A percentile compares a stretch with the other conserved stretches of the same genome.
Evolutionary conservation across 2,888 invertebrate species (phyloP).

Genomic region (Drosophila pullipes): DNA sequence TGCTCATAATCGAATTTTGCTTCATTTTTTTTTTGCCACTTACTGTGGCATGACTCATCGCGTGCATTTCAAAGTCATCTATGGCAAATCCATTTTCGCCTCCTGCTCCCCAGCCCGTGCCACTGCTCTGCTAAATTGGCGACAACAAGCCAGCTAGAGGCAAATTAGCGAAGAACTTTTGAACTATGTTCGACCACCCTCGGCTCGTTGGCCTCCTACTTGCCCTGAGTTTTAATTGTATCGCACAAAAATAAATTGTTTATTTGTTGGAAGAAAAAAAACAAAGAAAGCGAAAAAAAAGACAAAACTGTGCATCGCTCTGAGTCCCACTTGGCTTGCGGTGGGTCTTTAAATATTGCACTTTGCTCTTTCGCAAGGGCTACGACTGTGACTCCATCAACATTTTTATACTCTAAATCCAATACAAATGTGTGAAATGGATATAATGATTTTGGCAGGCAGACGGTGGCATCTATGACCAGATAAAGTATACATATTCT

Average conservation of each 20-base stretch:
- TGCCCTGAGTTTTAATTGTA: constrained; percentile 51
- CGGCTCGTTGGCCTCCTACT: constrained; percentile 68
- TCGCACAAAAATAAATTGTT: constrained; percentile 66
- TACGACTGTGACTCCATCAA: neutral
- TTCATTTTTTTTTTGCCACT: constrained; percentile 10
- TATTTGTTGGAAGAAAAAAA: constrained; percentile 50
- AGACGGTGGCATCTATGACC: neutral
- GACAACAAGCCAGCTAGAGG: constrained; percentile 27
- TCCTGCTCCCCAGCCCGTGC: constrained; percentile 6
- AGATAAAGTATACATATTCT: neutral
- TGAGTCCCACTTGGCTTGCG: constrained; percentile 36
- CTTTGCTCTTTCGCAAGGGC: constrained; percentile 22
- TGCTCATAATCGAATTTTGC: constrained; percentile 52
- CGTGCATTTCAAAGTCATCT: constrained; percentile 55
- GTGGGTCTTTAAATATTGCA: constrained; percentile 53
- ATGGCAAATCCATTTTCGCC: constrained; percentile 48
- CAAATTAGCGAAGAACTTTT: constrained; percentile 64
- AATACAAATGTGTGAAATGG: neutral
- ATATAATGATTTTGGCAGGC: neutral
- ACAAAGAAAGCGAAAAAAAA: constrained; percentile 48
- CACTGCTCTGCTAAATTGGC: constrained; percentile 28
- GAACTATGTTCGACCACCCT: constrained; percentile 57
- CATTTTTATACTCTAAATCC: neutral
- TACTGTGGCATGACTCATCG: constrained; percentile 62
- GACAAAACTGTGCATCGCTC: constrained; percentile 22